Conservation (phyloP, 2,888 invertebrate species). For the Zelleria hepariella region DNA sequence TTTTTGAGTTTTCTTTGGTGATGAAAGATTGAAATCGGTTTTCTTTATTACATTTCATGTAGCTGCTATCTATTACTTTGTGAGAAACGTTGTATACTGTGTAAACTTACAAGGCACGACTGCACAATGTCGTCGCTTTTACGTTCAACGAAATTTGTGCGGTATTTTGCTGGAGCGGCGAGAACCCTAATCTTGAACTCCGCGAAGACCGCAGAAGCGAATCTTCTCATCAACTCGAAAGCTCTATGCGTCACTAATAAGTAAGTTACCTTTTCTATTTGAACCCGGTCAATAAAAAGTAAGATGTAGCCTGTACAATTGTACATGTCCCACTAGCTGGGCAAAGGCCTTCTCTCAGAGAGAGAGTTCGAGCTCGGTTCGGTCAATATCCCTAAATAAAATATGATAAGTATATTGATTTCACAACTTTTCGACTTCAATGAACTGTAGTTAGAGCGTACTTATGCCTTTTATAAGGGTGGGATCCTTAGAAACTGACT, state of each 20-base stretch:
- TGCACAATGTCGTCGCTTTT: constrained; percentile 75
- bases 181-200: constrained; percentile 77
- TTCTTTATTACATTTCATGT: background rate
- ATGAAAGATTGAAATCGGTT: background rate
- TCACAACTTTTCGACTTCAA: no score
- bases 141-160: constrained; percentile 81
- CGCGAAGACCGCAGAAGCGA: constrained; percentile 75
- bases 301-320: no score
- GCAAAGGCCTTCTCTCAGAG: no score
- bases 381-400: no score
- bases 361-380: no score
- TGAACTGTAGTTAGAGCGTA: no score
- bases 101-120: constrained; percentile 14
- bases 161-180: constrained; percentile 81
- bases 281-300: background rate
- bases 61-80: background rate
- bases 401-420: no score
- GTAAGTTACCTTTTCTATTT: constrained; percentile 29
- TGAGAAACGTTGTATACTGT: background rate
- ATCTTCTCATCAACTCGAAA: constrained; percentile 57
- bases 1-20: background rate
- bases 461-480: no score
- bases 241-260: constrained; percentile 46
- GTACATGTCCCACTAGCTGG: no score
- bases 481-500: no score